These are phyloP conservation scores for Podiceps cristatus DNA, from an alignment of 2,113 vertebrate species.

Conservation along the genomic window DNA sequence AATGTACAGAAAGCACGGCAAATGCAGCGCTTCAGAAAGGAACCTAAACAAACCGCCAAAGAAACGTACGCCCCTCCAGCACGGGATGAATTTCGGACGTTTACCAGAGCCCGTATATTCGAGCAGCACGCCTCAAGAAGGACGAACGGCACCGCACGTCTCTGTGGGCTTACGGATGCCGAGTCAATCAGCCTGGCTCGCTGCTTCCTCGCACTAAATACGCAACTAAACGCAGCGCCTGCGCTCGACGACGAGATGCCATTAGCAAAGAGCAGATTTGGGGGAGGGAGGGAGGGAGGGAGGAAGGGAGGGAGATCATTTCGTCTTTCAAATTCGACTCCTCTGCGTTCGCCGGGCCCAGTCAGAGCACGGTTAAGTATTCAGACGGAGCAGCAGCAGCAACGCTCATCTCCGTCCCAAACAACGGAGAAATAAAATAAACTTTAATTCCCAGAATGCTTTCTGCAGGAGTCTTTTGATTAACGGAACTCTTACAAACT, in stretches of 20 bases:
- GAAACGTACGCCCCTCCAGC: rapidly evolving
- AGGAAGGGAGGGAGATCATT: rapidly evolving
- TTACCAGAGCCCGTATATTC: rapidly evolving
- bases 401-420: background rate
- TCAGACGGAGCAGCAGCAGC: background rate
- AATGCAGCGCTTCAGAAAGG: background rate
- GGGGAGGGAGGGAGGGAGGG: rapidly evolving
- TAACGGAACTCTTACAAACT: slow-evolving; percentile 7
- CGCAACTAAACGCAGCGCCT: rapidly evolving
- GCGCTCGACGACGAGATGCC: background rate
- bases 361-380: background rate
- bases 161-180: rapidly evolving
- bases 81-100: rapidly evolving
- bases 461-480: slow-evolving; percentile 60
- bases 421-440: background rate
- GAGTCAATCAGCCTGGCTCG: rapidly evolving
- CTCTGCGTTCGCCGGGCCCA: rapidly evolving
- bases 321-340: rapidly evolving
- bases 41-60: background rate
- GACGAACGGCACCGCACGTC: rapidly evolving
- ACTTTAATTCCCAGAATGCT: slow-evolving; percentile 16
- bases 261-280: no score
- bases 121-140: no score
- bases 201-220: rapidly evolving
- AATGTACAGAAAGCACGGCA: background rate